phyloP scores from a whole-genome alignment of 2,113 vertebrate species.

The Chionis minor region DNA sequence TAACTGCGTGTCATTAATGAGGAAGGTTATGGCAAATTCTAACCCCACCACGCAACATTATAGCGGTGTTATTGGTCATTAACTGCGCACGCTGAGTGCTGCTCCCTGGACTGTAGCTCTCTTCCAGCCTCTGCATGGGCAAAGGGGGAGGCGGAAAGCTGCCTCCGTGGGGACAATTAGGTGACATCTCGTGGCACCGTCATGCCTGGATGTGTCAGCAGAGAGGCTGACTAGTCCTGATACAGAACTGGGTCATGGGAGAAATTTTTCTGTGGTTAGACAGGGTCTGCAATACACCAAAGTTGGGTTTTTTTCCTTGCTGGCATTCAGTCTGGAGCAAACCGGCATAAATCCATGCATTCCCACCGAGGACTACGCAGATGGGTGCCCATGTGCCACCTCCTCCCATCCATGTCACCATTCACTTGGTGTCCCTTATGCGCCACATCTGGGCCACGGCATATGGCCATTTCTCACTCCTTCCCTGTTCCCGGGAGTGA shows the following conservation, averaged over 20 bases:
- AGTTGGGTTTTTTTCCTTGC: not conserved
- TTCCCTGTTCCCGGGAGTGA: not conserved
- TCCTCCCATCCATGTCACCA: not conserved
- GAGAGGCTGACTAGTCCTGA: not conserved
- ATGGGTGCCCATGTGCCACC: not conserved
- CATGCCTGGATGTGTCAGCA: not conserved
- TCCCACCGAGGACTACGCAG: fast-evolving
- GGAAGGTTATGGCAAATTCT: not conserved
- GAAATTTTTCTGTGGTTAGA: not conserved
- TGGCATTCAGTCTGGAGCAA: not conserved
- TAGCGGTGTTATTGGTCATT: not conserved
- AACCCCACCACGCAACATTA: not conserved
- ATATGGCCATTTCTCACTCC: not conserved
- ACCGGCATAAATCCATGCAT: fast-evolving
- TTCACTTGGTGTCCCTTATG: not conserved
- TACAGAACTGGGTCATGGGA: not conserved
- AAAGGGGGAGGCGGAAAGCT: not conserved
- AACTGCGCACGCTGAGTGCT: not conserved
- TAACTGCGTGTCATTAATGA: conserved; percentile 17
- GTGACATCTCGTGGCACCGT: not conserved
- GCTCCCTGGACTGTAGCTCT: not conserved
- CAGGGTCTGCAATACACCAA: not conserved
- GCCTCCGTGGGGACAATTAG: not conserved
- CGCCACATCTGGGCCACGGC: not conserved
- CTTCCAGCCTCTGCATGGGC: not conserved